These are phyloP conservation scores for Oxystoma pomonae DNA, from an alignment of 2,888 invertebrate genomes.

Conservation along the genomic window DNA sequence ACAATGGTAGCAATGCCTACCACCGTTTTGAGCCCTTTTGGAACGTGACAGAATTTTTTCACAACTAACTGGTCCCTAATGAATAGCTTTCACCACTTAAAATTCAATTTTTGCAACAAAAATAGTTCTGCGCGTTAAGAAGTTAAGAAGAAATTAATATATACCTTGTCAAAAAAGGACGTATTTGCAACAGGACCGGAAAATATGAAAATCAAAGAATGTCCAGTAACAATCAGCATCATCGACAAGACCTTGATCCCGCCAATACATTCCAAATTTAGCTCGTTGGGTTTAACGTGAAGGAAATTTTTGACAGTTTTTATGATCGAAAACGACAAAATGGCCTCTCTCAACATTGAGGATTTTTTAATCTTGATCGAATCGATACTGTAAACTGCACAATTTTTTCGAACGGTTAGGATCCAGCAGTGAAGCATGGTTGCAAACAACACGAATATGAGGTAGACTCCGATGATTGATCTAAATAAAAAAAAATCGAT, in stretches of 20 bases:
- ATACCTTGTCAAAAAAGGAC: constrained; percentile 58
- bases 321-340: constrained; percentile 57
- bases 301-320: constrained; percentile 58
- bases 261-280: constrained; percentile 58
- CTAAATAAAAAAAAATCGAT: constrained; percentile 35
- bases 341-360: constrained; percentile 28
- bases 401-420: constrained; percentile 29
- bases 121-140: too few relatives aligned
- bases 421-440: constrained; percentile 34
- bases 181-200: constrained; percentile 66
- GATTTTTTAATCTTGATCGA: constrained; percentile 17
- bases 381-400: constrained; percentile 28
- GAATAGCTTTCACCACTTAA: too few relatives aligned
- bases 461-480: constrained; percentile 31
- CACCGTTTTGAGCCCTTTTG: too few relatives aligned
- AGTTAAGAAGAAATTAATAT: too few relatives aligned
- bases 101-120: too few relatives aligned
- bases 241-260: constrained; percentile 62
- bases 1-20: too few relatives aligned
- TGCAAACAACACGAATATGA: constrained; percentile 33
- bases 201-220: constrained; percentile 61
- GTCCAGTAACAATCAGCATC: constrained; percentile 63
- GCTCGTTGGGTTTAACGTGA: constrained; percentile 53
- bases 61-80: too few relatives aligned
- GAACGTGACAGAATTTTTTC: too few relatives aligned